phyloP scores from a whole-genome alignment of 30 jellyfish, hydroid and myxozoan genomes.

The Aurelia sp. region DNA sequence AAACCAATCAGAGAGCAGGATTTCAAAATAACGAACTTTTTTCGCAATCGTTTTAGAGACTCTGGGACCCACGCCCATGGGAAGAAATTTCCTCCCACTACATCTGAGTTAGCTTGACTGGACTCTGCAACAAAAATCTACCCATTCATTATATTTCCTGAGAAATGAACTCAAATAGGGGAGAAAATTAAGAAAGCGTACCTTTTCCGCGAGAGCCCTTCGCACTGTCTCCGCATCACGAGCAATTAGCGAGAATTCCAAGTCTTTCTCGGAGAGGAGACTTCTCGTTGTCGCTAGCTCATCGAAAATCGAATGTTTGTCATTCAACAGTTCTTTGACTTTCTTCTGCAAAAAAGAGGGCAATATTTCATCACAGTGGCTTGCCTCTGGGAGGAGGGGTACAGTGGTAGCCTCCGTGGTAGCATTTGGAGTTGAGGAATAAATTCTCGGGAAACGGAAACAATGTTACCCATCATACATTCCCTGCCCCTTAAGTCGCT shows the following conservation, averaged over 20 bases:
- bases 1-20: constrained; percentile 12
- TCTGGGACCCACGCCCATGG: constrained; percentile 2
- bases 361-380: background rate
- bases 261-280: constrained; percentile 16
- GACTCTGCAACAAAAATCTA: no score
- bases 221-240: constrained; percentile 25
- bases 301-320: constrained; percentile 11
- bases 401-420: no score
- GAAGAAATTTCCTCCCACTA: background rate
- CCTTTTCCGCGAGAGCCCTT: constrained; percentile 41
- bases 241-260: background rate
- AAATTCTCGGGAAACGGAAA: no score
- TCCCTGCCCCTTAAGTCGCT: no score
- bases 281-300: constrained; percentile 48
- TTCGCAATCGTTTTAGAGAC: background rate
- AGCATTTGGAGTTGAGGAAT: no score
- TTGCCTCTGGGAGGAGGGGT: no score
- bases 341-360: constrained; percentile 6
- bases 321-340: constrained; percentile 33
- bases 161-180: background rate
- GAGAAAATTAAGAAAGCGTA: background rate
- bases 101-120: no score
- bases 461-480: no score
- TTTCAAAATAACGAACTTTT: constrained; percentile 68
- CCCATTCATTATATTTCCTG: no score